A percentile compares a stretch with the other conserved stretches of the same genome.
Evolutionary conservation across 1,140 invertebrate genomes (phyloP).

Genomic region (Drosophila insularis): DNA sequence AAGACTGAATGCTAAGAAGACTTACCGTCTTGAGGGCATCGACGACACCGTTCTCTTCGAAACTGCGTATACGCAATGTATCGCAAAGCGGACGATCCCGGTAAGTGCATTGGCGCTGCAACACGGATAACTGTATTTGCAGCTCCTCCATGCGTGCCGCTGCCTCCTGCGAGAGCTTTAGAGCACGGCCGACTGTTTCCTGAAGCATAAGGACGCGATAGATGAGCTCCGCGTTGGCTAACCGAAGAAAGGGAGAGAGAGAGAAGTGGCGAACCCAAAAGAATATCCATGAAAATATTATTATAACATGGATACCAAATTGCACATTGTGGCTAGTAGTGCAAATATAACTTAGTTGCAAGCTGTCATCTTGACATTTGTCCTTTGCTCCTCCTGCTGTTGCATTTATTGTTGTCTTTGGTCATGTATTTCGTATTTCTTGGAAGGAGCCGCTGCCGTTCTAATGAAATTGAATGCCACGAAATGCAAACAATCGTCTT

Average conservation of each 20-base stretch:
- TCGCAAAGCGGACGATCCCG: constrained; percentile 86
- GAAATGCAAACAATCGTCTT: constrained; percentile 26
- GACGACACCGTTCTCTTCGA: constrained; percentile 83
- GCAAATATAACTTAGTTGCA: constrained; percentile 65
- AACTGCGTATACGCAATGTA: constrained; percentile 85
- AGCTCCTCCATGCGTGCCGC: constrained; percentile 84
- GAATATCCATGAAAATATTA: constrained; percentile 63
- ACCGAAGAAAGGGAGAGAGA: constrained; percentile 10
- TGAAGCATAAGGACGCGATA: constrained; percentile 83
- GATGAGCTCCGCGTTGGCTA: constrained; percentile 83
- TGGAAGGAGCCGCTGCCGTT: constrained; percentile 24
- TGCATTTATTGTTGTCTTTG: constrained; percentile 18
- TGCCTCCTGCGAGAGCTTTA: constrained; percentile 83
- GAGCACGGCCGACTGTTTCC: constrained; percentile 82
- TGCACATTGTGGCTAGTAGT: constrained; percentile 65
- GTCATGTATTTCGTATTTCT: not conserved
- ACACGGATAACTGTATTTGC: constrained; percentile 84
- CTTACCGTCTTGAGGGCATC: constrained; percentile 80
- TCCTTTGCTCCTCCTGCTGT: constrained; percentile 26
- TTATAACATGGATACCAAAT: constrained; percentile 55
- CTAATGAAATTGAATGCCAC: constrained; percentile 34
- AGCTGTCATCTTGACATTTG: constrained; percentile 52
- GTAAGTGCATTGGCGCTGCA: constrained; percentile 84
- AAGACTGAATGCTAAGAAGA: not conserved
- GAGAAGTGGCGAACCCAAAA: constrained; percentile 20